Conservation (phyloP, 1,140 invertebrate species). For the Heliothis virescens region DNA sequence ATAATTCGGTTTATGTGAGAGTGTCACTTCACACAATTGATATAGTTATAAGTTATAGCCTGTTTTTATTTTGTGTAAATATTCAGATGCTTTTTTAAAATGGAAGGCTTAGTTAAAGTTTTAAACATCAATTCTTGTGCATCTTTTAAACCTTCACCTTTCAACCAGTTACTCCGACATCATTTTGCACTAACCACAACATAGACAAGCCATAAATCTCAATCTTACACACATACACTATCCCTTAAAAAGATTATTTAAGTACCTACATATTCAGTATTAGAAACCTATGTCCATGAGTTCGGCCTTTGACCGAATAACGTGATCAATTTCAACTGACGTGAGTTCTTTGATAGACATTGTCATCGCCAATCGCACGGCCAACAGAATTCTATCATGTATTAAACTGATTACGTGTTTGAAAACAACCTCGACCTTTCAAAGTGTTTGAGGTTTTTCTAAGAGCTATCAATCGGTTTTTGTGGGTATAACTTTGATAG, state of each 20-base stretch:
- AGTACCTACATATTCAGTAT: not conserved
- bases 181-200: too few species aligned
- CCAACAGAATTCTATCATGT: constrained; percentile 46
- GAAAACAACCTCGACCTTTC: constrained; percentile 54
- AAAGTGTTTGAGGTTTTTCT: constrained; percentile 6
- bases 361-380: constrained; percentile 26
- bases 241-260: too few species aligned
- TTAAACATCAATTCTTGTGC: not conserved
- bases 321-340: constrained; percentile 14
- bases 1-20: too few species aligned
- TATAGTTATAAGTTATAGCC: too few species aligned
- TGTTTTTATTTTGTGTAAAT: too few species aligned
- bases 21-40: too few species aligned
- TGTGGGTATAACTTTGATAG: not conserved
- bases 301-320: constrained; percentile 36
- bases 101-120: not conserved
- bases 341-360: not conserved
- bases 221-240: not conserved
- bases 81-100: not conserved
- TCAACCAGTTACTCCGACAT: too few species aligned
- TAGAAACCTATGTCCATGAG: constrained; percentile 25
- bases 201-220: too few species aligned
- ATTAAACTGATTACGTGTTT: constrained; percentile 45
- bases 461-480: constrained; percentile 27
- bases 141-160: not conserved